Evolutionary conservation across 2,113 vertebrate species (phyloP).

Genomic region (Laticauda colubrina): DNA sequence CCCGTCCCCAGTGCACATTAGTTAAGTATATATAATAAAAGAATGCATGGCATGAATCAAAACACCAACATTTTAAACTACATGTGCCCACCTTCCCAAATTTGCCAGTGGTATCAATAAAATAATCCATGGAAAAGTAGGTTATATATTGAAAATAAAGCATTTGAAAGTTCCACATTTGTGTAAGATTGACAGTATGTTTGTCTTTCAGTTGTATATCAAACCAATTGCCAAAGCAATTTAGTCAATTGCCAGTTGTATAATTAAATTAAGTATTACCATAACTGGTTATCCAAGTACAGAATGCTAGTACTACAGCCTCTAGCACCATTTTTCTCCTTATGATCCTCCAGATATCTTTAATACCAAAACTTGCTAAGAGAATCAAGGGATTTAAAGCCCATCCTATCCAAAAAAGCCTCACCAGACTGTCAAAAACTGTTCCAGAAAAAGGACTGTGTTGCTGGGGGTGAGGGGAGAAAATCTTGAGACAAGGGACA

Average conservation of each 20-base stretch:
- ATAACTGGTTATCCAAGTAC: neutral
- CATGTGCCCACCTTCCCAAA: neutral
- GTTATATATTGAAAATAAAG: neutral
- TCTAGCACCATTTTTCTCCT: neutral
- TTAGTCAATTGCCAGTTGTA: neutral
- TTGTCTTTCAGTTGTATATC: neutral
- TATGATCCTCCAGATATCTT: neutral
- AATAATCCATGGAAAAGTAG: neutral
- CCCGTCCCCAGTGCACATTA: neutral
- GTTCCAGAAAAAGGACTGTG: neutral
- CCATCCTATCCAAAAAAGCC: neutral
- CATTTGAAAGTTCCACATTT: neutral
- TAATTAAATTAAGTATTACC: neutral
- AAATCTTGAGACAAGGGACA: neutral
- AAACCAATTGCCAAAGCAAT: neutral
- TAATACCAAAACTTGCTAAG: neutral
- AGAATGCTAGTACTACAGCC: neutral
- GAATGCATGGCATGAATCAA: neutral
- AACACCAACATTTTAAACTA: neutral
- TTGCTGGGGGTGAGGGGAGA: accelerated
- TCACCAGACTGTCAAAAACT: neutral
- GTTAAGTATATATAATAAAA: neutral
- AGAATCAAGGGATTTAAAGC: neutral
- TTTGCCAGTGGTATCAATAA: neutral
- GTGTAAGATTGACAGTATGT: neutral